phyloP scores from a whole-genome alignment of 2,888 invertebrate species.

The Eilema caniola region DNA sequence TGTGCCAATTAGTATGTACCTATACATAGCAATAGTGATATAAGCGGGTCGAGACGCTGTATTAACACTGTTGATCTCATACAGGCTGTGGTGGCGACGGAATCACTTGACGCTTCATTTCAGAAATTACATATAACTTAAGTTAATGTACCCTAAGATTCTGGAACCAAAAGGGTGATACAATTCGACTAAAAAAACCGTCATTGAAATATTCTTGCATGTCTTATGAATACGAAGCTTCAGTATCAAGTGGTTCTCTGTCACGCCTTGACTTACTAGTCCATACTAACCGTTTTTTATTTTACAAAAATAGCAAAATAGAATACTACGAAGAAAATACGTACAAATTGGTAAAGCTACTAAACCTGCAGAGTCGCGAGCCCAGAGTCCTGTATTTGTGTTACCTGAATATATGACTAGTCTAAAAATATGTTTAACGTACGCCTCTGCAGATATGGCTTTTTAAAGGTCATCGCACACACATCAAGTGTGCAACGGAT shows the following conservation, averaged over 20 bases:
- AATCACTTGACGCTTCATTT: background rate
- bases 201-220: background rate
- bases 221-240: background rate
- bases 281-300: slow-evolving; percentile 30
- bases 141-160: too few species aligned
- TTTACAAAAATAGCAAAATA: background rate
- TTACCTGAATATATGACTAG: background rate
- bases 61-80: slow-evolving; percentile 22
- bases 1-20: slow-evolving; percentile 23
- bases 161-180: too few species aligned
- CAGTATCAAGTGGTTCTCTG: slow-evolving; percentile 15
- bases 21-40: slow-evolving; percentile 18
- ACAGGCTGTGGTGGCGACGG: slow-evolving; percentile 12
- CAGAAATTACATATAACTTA: background rate
- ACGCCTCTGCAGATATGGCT: background rate
- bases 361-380: background rate
- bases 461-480: background rate
- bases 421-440: background rate
- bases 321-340: background rate
- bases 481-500: background rate
- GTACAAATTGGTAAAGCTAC: background rate
- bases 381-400: background rate
- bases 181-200: background rate
- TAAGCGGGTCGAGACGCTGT: slow-evolving; percentile 22
- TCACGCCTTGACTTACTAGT: slow-evolving; percentile 38